Base-by-base conservation (phyloP, 2,888 invertebrate genomes). In the Ashinkailepas kermadecensis region DNA sequence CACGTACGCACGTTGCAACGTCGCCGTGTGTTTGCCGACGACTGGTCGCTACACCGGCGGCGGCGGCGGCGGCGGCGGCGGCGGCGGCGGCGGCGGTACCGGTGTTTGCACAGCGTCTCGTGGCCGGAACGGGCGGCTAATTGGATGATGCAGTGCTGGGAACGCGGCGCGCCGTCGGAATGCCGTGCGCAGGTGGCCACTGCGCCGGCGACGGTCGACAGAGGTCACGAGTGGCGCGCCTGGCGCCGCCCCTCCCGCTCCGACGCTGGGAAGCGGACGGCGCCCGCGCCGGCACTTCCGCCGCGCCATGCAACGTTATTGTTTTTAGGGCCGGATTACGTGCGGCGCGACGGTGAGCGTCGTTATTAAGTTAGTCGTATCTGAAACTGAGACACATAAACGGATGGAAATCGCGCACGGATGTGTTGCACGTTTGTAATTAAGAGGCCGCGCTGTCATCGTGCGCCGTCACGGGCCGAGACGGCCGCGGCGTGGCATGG, bases 71-170 rank as follows among this genome's bases (percentile, higher is more conserved):
- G 62, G 15, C 62, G 62, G 62, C 62, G 18, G 62, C 15, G 62
- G 39, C 7, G 13, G 7, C 62, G 62, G 15, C 62, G 62, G 18
- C 62, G 13, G 18, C 62, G 18, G 62, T 11, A 11, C n/a, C 65
- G 65, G 23, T 65, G 23, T 23, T 25, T 67, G 67, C 67, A 67
- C 67, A 12, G 62, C 62, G 67, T 25, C 25, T 9, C 12, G 2
- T 13, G 67, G n/a, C 9, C 25, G 25, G 67, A 4, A 11, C 39
- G 11, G 25, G 25, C 25, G 67, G 12, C 67, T 67, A 67, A 67
- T 67, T 67, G 67, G 67, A 67, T 25, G 67, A 67, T 67, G 67
- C 67, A 67, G 67, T 23, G 67, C n/a, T n/a, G n/a, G 65, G 65
- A 12, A n/a, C 9, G 65, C n/a, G 65, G 15, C n/a, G 7, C 65